These are phyloP conservation scores for Sycophila texana DNA, from an alignment of 2,888 invertebrate species.

Conservation along the genomic window DNA sequence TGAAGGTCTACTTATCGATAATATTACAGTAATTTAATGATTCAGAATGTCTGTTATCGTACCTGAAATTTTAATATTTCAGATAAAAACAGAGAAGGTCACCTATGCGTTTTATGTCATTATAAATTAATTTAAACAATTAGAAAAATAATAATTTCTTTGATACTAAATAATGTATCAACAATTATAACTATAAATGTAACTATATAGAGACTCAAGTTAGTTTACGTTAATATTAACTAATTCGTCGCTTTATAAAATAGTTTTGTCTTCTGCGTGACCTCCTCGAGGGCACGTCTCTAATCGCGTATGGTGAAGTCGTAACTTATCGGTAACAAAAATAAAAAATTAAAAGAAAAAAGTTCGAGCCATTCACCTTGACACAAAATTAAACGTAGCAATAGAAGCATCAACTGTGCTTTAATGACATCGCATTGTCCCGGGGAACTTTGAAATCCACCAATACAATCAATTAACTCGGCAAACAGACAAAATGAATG, in stretches of 20 bases:
- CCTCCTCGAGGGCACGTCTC: no score
- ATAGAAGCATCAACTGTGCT: slow-evolving; percentile 10
- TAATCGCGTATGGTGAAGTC: no score
- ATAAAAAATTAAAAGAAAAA: neutral
- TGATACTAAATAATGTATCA: no score
- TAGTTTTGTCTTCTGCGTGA: no score
- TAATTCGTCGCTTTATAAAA: no score
- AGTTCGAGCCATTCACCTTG: slow-evolving; percentile 41
- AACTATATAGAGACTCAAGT: no score
- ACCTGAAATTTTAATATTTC: slow-evolving; percentile 29
- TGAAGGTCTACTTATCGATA: slow-evolving; percentile 34
- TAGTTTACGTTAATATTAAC: no score
- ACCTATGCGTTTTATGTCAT: slow-evolving; percentile 9
- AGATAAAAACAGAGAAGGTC: neutral
- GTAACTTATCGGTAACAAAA: no score
- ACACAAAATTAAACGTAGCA: slow-evolving; percentile 35
- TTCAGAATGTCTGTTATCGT: slow-evolving; percentile 22
- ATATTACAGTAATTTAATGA: slow-evolving; percentile 41
- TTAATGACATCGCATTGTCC: slow-evolving; percentile 6
- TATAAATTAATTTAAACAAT: slow-evolving; percentile 7
- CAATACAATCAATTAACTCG: slow-evolving; percentile 41
- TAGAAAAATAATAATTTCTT: neutral
- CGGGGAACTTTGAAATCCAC: slow-evolving; percentile 32
- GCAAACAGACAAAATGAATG: slow-evolving; percentile 18
- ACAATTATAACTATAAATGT: no score